Evolutionary conservation across 2,888 invertebrate species (phyloP).

Genomic region (Phoenoteleia sp.): DNA sequence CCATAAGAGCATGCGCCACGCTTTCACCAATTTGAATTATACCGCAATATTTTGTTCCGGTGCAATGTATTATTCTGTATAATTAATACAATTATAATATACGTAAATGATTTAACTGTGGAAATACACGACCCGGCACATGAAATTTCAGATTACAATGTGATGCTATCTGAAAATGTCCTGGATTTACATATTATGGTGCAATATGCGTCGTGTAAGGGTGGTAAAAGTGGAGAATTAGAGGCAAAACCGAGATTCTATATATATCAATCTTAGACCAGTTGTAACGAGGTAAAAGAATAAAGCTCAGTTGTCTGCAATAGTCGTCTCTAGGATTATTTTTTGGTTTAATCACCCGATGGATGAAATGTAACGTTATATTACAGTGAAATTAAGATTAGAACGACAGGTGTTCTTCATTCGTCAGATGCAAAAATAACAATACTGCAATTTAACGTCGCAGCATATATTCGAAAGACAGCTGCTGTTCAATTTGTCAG

Average conservation of each 20-base stretch:
- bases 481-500: slow-evolving; percentile 2
- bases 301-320: slow-evolving; percentile 53
- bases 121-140: slow-evolving; percentile 51
- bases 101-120: slow-evolving; percentile 25
- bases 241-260: slow-evolving; percentile 63
- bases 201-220: slow-evolving; percentile 55
- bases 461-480: background rate
- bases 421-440: background rate
- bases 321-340: slow-evolving; percentile 73
- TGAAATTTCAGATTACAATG: slow-evolving; percentile 61
- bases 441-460: background rate
- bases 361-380: slow-evolving; percentile 74
- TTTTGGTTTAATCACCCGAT: slow-evolving; percentile 47
- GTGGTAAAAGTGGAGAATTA: slow-evolving; percentile 63
- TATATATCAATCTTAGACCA: slow-evolving; percentile 65
- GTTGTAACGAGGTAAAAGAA: slow-evolving; percentile 21
- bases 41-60: background rate
- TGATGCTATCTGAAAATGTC: slow-evolving; percentile 58
- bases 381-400: slow-evolving; percentile 77
- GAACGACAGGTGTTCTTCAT: slow-evolving; percentile 76
- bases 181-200: slow-evolving; percentile 67
- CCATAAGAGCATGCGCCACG: background rate
- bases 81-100: slow-evolving; percentile 35
- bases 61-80: background rate
- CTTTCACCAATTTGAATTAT: slow-evolving; percentile 13